phyloP scores from a whole-genome alignment of 2,797 vertebrate species.

The Tragopan temminckii region DNA sequence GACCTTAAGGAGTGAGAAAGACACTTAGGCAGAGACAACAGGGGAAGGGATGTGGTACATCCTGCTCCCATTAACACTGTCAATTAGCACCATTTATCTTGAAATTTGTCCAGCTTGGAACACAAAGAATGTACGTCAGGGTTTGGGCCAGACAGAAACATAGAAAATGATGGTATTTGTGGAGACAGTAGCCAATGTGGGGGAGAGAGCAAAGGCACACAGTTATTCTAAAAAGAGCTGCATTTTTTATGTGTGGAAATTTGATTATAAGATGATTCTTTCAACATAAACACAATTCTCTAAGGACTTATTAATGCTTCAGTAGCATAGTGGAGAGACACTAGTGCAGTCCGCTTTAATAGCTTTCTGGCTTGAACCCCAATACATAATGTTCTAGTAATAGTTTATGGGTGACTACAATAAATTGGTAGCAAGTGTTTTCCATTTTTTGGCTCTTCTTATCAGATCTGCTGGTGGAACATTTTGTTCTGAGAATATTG shows the following conservation, averaged over 20 bases:
- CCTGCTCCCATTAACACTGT: conserved; percentile 72
- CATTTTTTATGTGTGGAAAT: conserved; percentile 75
- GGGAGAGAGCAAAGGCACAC: conserved; percentile 66
- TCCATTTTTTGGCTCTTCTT: conserved; percentile 83
- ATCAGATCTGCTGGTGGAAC: conserved; percentile 82
- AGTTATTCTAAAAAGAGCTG: conserved; percentile 63
- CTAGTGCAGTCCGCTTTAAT: conserved; percentile 80
- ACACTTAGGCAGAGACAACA: conserved; percentile 52
- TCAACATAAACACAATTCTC: conserved; percentile 76
- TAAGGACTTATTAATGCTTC: conserved; percentile 80
- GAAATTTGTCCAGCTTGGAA: conserved; percentile 77
- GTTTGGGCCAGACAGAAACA: conserved; percentile 69
- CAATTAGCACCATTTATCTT: conserved; percentile 79
- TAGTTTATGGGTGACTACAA: conserved; percentile 85
- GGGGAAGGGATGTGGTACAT: conserved; percentile 61
- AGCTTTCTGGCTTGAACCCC: conserved; percentile 85
- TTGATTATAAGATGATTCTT: conserved; percentile 78
- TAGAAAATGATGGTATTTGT: conserved; percentile 66
- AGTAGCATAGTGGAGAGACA: conserved; percentile 78
- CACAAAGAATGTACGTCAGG: conserved; percentile 20
- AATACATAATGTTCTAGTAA: conserved; percentile 87
- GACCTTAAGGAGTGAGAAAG: conserved; percentile 14
- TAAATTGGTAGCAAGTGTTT: conserved; percentile 86
- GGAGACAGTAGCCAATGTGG: conserved; percentile 53
- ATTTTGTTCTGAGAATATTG: conserved; percentile 83